phyloP scores from a whole-genome alignment of 2,113 vertebrate species.

The Leptodactylus fuscus region DNA sequence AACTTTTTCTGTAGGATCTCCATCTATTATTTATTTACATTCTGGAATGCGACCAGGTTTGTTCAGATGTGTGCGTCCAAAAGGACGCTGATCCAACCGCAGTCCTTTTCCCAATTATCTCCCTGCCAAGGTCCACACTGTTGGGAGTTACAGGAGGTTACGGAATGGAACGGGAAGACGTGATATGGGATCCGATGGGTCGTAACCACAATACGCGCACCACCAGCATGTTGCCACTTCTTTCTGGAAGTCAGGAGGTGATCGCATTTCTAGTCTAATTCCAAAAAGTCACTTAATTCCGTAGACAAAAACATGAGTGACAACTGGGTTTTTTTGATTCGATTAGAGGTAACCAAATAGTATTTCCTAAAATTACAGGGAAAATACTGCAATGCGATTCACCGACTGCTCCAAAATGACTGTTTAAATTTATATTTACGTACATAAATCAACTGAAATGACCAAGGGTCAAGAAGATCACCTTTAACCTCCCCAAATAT shows the following conservation, averaged over 20 bases:
- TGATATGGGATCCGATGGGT: not conserved
- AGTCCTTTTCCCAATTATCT: not conserved
- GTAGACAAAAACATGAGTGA: conserved; percentile 3
- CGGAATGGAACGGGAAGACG: not conserved
- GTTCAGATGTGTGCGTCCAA: conserved; percentile 27
- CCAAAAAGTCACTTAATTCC: not conserved
- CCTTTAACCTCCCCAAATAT: conserved; percentile 20
- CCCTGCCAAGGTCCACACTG: conserved; percentile 24
- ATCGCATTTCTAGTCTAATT: not conserved
- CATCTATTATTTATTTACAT: conserved; percentile 50
- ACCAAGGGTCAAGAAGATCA: conserved; percentile 9
- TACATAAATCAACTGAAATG: not conserved
- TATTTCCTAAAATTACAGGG: conserved; percentile 6
- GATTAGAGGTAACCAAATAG: not conserved
- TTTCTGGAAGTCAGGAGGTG: not conserved
- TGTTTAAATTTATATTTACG: not conserved
- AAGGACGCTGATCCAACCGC: not conserved
- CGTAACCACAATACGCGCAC: not conserved
- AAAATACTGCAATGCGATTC: not conserved
- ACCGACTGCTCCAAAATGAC: not conserved
- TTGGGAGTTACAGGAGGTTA: conserved; percentile 14
- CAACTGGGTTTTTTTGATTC: not conserved
- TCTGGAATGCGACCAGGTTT: conserved; percentile 38
- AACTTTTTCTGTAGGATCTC: conserved; percentile 5
- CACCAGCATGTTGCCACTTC: not conserved